Conservation (phyloP, 2,797 vertebrate species). For the Melanotaenia parkinsoni region DNA sequence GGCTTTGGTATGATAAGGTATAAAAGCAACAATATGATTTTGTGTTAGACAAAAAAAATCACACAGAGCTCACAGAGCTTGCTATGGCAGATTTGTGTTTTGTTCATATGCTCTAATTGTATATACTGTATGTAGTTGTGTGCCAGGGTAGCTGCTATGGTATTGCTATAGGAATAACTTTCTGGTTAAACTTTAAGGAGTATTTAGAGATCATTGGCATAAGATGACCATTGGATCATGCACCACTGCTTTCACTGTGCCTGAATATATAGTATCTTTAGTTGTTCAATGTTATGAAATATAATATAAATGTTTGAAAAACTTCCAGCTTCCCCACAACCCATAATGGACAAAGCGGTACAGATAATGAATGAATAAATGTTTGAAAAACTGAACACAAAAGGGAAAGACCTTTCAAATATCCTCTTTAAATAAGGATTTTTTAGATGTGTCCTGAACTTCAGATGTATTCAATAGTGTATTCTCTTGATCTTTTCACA, state of each 20-base stretch:
- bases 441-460: too few relatives aligned
- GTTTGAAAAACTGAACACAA: neutral
- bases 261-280: constrained; percentile 15
- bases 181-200: neutral
- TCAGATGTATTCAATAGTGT: too few relatives aligned
- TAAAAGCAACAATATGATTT: neutral
- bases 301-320: too few relatives aligned
- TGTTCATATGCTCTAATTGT: too few relatives aligned
- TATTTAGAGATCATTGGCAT: neutral
- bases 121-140: too few relatives aligned
- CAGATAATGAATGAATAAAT: neutral
- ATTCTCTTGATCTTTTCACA: too few relatives aligned
- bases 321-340: too few relatives aligned
- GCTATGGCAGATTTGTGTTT: too few relatives aligned
- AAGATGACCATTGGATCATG: neutral
- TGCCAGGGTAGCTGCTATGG: neutral
- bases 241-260: constrained; percentile 12
- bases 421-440: neutral
- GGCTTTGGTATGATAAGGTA: neutral
- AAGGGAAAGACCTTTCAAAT: neutral
- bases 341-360: too few relatives aligned
- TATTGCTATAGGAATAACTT: neutral
- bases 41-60: neutral
- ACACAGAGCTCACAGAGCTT: too few relatives aligned
- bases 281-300: neutral